Evolutionary conservation across 1,140 invertebrate genomes (phyloP).

Genomic region (Frieseomelitta varia): DNA sequence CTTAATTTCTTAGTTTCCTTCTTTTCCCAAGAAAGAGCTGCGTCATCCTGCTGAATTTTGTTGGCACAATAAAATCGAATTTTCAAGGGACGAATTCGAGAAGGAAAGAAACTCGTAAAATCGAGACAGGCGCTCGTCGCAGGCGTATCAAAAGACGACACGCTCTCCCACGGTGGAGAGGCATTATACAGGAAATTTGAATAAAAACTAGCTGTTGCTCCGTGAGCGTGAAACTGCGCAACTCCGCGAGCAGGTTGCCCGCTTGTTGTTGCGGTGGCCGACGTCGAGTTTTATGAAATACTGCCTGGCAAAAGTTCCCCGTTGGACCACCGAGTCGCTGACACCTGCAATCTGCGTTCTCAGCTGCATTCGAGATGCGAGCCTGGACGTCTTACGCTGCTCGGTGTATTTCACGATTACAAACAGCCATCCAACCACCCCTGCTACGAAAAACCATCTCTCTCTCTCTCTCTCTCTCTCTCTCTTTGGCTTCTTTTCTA

Average conservation of each 20-base stretch:
- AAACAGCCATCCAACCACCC: neutral
- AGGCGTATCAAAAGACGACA: neutral
- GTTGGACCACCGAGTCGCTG: constrained; percentile 58
- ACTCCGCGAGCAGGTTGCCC: constrained; percentile 24
- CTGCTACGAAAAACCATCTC: constrained; percentile 15
- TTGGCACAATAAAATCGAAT: no score
- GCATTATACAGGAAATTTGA: constrained; percentile 63
- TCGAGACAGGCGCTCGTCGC: neutral
- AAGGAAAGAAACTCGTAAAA: neutral
- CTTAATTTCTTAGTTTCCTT: no score
- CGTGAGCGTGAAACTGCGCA: constrained; percentile 28
- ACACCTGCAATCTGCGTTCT: constrained; percentile 70
- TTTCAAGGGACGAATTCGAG: no score
- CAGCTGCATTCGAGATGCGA: constrained; percentile 61
- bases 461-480: no score
- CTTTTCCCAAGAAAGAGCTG: no score
- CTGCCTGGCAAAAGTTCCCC: constrained; percentile 59
- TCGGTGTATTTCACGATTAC: constrained; percentile 62
- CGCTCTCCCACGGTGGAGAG: neutral
- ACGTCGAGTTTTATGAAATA: constrained; percentile 70
- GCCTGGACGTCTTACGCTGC: constrained; percentile 22
- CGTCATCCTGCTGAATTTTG: no score
- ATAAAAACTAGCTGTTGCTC: constrained; percentile 69
- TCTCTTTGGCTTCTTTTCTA: neutral
- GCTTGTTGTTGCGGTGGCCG: constrained; percentile 30